Percentiles rank a stretch among this genome's conserved stretches.
These are phyloP conservation scores for Centroberyx gerrardi DNA, from an alignment of 2,797 vertebrate species.

Conservation along the genomic window DNA sequence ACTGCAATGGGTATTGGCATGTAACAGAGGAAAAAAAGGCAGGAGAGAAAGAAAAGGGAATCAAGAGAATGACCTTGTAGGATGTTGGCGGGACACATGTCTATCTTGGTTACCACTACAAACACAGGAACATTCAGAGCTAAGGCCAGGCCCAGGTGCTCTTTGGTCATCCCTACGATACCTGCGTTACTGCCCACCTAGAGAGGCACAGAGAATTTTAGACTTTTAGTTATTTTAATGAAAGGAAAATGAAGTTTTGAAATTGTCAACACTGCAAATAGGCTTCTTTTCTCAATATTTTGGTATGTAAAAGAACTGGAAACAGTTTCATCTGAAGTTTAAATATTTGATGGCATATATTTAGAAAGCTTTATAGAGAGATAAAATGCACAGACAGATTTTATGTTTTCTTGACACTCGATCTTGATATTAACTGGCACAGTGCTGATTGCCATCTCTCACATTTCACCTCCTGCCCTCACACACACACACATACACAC, in stretches of 20 bases:
- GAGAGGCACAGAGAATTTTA: not conserved
- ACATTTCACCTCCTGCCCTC: not conserved
- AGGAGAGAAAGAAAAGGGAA: not conserved
- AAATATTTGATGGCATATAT: not conserved
- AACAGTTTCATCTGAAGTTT: no score
- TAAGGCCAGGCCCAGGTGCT: slow-evolving; percentile 95
- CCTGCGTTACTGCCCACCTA: slow-evolving; percentile 98
- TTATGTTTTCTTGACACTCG: not conserved
- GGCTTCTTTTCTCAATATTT: no score
- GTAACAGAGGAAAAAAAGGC: not conserved
- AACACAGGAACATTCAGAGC: slow-evolving; percentile 97
- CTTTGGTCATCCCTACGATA: slow-evolving; percentile 99
- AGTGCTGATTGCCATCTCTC: not conserved
- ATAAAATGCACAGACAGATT: no score
- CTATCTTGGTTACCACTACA: slow-evolving; percentile 98
- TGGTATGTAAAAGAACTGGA: no score
- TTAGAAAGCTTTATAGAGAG: not conserved
- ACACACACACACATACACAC: not conserved
- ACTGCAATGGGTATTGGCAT: not conserved
- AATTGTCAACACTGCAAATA: not conserved
- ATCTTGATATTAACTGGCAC: not conserved
- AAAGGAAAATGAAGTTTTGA: not conserved
- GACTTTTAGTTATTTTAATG: not conserved
- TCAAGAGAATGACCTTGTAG: slow-evolving; percentile 90
- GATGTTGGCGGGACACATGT: slow-evolving; percentile 99